A percentile compares a stretch with the other conserved stretches of the same genome.
These are phyloP conservation scores for Saimiri boliviensis DNA, from an alignment of 2,113 vertebrate species.

Conservation along the genomic window DNA sequence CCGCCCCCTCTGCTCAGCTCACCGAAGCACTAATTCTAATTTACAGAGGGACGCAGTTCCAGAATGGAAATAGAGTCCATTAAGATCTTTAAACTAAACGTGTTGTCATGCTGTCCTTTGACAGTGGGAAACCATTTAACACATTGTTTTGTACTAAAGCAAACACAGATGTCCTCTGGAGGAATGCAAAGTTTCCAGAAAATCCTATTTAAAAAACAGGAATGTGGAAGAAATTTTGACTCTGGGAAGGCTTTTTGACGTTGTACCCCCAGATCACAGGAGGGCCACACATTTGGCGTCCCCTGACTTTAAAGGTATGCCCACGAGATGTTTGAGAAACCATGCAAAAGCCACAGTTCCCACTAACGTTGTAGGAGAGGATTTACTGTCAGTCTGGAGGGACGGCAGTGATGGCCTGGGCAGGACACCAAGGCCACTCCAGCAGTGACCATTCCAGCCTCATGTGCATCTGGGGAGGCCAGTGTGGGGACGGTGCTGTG, in stretches of 20 bases:
- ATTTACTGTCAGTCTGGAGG: neutral
- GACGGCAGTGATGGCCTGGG: no score
- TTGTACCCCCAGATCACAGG: neutral
- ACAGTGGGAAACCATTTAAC: neutral
- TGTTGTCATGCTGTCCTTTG: neutral
- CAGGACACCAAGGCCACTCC: neutral
- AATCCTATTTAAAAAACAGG: neutral
- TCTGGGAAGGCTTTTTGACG: neutral
- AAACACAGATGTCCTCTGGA: neutral
- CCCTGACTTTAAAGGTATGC: neutral
- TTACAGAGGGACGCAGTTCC: neutral
- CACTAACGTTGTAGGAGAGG: neutral
- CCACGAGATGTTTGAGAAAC: neutral
- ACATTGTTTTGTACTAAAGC: neutral
- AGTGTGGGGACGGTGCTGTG: fast-evolving
- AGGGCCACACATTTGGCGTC: neutral
- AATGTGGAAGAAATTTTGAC: neutral
- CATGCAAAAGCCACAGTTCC: neutral
- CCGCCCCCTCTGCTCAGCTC: neutral
- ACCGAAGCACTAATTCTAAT: neutral
- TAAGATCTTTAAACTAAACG: neutral
- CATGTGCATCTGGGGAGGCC: no score
- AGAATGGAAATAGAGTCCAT: neutral
- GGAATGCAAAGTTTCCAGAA: neutral
- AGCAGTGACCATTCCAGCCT: neutral